Conservation (phyloP, 1,140 invertebrate species). For the Oedothorax gibbosus region DNA sequence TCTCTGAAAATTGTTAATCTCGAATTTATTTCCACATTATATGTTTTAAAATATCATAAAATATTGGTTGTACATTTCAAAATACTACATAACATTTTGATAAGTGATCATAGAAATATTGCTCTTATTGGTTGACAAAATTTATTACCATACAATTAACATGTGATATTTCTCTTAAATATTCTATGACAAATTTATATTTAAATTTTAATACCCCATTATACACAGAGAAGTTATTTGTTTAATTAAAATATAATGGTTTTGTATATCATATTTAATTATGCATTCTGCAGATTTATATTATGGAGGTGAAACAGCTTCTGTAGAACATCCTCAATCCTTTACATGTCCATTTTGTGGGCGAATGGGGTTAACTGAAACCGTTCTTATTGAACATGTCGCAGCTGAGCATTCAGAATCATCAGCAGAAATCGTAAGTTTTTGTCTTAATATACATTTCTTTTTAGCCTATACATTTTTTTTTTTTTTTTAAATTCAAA, state of each 20-base stretch:
- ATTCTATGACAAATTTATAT: too few relatives aligned
- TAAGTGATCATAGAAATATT: too few relatives aligned
- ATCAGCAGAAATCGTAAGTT: slow-evolving; percentile 84
- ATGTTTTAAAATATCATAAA: too few relatives aligned
- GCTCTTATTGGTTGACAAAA: too few relatives aligned
- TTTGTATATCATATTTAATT: neutral
- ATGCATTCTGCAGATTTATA: slow-evolving; percentile 82
- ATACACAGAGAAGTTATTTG: neutral
- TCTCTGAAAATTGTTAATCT: too few relatives aligned
- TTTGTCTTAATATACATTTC: neutral
- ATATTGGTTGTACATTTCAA: too few relatives aligned
- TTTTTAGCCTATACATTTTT: neutral
- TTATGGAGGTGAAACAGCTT: slow-evolving; percentile 91
- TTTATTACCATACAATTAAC: too few relatives aligned
- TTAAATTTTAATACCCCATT: neutral
- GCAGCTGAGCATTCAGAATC: slow-evolving; percentile 87
- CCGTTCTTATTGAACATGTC: slow-evolving; percentile 91
- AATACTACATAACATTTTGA: too few relatives aligned
- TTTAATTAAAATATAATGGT: neutral
- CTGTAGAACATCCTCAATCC: slow-evolving; percentile 90
- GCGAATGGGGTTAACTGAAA: slow-evolving; percentile 94
- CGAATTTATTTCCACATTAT: too few relatives aligned
- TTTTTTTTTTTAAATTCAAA: neutral
- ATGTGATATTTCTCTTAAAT: too few relatives aligned
- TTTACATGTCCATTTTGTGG: slow-evolving; percentile 97